These are phyloP conservation scores for Tricholaema leucomelas DNA, from an alignment of 2,113 vertebrate genomes.

Conservation along the genomic window DNA sequence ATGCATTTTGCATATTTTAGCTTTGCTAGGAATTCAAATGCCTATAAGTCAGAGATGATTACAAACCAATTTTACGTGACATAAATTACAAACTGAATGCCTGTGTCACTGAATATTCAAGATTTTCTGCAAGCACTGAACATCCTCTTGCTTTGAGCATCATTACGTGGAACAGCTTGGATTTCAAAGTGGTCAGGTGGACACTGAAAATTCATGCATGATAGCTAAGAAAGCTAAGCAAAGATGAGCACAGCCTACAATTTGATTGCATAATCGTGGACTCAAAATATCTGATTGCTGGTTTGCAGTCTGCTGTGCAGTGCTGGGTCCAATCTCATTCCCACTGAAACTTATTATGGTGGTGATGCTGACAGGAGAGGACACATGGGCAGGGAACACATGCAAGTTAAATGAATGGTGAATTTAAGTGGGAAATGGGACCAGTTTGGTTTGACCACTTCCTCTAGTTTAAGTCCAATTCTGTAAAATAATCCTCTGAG, in stretches of 20 bases:
- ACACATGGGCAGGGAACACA: background rate
- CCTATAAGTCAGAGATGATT: background rate
- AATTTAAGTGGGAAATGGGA: background rate
- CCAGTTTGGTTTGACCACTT: background rate
- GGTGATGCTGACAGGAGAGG: background rate
- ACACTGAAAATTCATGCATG: background rate
- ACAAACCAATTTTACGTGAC: background rate
- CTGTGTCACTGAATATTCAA: background rate
- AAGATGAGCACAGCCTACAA: background rate
- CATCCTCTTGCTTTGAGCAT: background rate
- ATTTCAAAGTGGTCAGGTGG: background rate
- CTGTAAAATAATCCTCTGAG: background rate
- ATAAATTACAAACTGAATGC: background rate
- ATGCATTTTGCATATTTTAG: background rate
- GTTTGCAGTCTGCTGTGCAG: background rate
- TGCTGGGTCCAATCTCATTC: background rate
- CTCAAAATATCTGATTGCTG: background rate
- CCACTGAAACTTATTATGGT: background rate
- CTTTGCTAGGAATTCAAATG: background rate
- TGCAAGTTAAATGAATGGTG: background rate
- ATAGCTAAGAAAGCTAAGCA: background rate
- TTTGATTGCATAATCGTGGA: background rate
- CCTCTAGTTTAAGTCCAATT: background rate
- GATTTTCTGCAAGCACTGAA: background rate
- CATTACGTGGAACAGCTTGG: background rate